phyloP scores from a whole-genome alignment of 1,140 invertebrate genomes.

The Heliothis virescens region DNA sequence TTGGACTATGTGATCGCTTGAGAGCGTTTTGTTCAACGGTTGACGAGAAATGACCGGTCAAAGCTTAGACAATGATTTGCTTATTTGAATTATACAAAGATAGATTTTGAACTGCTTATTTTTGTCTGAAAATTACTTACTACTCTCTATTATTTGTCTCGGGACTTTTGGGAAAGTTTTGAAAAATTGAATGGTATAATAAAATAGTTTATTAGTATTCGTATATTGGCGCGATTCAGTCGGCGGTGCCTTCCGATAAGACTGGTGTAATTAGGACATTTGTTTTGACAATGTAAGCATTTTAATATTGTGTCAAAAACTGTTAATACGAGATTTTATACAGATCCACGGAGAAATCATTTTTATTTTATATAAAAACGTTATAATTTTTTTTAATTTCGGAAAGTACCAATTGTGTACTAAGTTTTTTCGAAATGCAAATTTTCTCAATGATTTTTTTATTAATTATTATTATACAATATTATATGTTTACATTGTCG shows the following conservation, averaged over 20 bases:
- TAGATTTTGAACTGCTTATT: too few species aligned
- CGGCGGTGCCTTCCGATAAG: slow-evolving; percentile 45
- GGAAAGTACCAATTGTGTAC: background rate
- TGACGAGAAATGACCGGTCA: background rate
- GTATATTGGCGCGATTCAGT: slow-evolving; percentile 52
- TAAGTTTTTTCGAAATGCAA: background rate
- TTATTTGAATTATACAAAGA: background rate
- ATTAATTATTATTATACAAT: background rate
- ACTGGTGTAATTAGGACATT: slow-evolving; percentile 18
- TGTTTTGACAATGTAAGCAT: background rate
- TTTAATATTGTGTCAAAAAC: background rate
- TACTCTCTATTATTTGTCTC: too few species aligned
- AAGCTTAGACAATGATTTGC: background rate
- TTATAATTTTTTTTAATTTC: too few species aligned
- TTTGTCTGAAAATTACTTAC: too few species aligned
- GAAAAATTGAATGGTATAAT: background rate
- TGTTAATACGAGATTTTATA: too few species aligned
- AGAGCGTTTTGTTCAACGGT: background rate
- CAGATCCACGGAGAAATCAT: too few species aligned
- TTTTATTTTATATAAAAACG: too few species aligned
- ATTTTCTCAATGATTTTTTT: background rate
- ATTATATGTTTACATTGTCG: background rate
- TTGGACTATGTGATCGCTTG: background rate
- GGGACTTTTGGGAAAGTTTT: too few species aligned
- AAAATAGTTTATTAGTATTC: background rate